Base-by-base conservation (phyloP, 1,140 invertebrate genomes). In the Drosophila truncata region DNA sequence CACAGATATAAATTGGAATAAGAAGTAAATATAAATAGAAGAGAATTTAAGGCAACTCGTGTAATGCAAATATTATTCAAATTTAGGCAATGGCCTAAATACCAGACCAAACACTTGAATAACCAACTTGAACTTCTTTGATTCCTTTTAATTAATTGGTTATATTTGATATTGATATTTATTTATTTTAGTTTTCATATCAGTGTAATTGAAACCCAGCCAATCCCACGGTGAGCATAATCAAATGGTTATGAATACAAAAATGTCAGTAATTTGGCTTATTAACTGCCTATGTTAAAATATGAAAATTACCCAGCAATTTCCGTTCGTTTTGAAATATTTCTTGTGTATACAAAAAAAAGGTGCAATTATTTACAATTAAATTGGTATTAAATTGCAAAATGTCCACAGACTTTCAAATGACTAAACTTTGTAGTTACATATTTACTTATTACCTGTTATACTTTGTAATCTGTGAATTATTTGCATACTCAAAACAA, bases 221-320 rank as follows among this genome's bases (percentile, higher is more conserved):
- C 65, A 50, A 64, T 11, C 33, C 59, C 31, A n/a, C 29, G 31
- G 31, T 14, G 13, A 33, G 62, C 62, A 67, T 70, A 70, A 54
- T 49, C 46, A 65, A 52, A 70, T 70, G 25, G 31, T 69, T 69
- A 69, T 69, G 46, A 65, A 70, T 54, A 33, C 64, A 54, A 14
- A 65, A 66, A 52, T 52, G 37, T 18, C 31, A n/a, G 62, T 70
- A 67, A 70, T 70, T 70, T 67, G 9, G 35, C 47, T 69, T 70
- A 54, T 66, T 66, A 66, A 61, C 63, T 70, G 61, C 11, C 61
- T 46, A 14, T 23, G 33, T 66, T 66, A 54, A 70, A 67, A 52
- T 29, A 70, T 66, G 31, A 41, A 70, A 70, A 70, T 70, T 66
- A 37, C 23, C 23, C 29, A 27, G 62, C 37, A 70, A 67, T 67